A percentile compares a stretch with the other conserved stretches of the same genome.
These are phyloP conservation scores for Oxyruncus cristatus DNA, from an alignment of 2,113 vertebrate genomes.

Conservation along the genomic window DNA sequence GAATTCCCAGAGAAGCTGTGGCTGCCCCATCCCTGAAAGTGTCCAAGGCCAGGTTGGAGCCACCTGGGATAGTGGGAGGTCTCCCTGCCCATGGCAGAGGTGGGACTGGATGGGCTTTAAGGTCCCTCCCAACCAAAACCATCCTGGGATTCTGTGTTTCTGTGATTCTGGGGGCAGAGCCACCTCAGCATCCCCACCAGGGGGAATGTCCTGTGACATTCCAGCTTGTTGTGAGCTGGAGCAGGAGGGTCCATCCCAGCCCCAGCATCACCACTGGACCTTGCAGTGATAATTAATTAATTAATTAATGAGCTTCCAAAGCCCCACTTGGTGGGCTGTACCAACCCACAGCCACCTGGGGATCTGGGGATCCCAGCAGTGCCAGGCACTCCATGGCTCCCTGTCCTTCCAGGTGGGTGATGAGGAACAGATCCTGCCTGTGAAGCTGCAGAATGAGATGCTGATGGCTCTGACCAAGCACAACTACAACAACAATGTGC, in stretches of 20 bases:
- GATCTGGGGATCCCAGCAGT: neutral
- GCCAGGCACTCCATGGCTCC: neutral
- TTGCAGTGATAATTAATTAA: neutral
- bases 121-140: neutral
- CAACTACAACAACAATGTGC: slow-evolving; percentile 52
- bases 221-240: neutral
- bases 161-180: neutral
- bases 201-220: neutral
- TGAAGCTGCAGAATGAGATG: slow-evolving; percentile 85
- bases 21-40: neutral
- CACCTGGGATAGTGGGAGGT: neutral
- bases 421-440: slow-evolving; percentile 84
- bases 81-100: neutral
- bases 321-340: neutral
- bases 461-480: slow-evolving; percentile 63
- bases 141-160: neutral
- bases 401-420: slow-evolving; percentile 80
- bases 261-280: neutral
- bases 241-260: neutral
- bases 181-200: neutral
- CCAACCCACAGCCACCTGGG: fast-evolving
- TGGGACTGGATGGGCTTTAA: neutral
- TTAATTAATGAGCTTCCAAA: neutral
- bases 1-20: neutral
- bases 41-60: neutral